Evolutionary conservation across 2,888 invertebrate species (phyloP).

Genomic region (Nymphalis polychloros): DNA sequence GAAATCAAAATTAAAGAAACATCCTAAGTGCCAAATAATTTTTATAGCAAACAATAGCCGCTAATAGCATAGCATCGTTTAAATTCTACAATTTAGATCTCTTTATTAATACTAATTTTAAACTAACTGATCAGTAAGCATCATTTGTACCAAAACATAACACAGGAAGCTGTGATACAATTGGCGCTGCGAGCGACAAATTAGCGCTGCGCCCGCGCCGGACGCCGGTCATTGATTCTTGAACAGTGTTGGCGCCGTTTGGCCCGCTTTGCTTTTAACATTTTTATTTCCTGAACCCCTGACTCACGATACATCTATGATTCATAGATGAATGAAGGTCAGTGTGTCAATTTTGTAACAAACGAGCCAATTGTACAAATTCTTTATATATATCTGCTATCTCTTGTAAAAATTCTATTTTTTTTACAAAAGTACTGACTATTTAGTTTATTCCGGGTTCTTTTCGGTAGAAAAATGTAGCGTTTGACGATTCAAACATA

Average conservation of each 20-base stretch:
- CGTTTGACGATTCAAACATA: too few relatives aligned
- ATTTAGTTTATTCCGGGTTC: too few relatives aligned
- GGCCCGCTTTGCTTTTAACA: slow-evolving; percentile 31
- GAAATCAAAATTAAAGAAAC: too few relatives aligned
- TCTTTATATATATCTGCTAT: too few relatives aligned
- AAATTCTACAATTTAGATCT: too few relatives aligned
- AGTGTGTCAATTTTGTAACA: slow-evolving; percentile 22
- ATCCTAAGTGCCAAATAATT: too few relatives aligned
- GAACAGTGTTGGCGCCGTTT: slow-evolving; percentile 63
- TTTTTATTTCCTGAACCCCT: slow-evolving; percentile 35
- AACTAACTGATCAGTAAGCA: slow-evolving; percentile 11
- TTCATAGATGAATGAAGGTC: slow-evolving; percentile 33
- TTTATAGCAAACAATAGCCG: too few relatives aligned
- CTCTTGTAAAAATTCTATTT: too few relatives aligned
- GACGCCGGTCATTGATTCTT: slow-evolving; percentile 78
- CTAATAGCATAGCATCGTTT: too few relatives aligned
- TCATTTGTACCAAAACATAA: slow-evolving; percentile 47
- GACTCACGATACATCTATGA: slow-evolving; percentile 28
- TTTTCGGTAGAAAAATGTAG: too few relatives aligned
- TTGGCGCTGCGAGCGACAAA: slow-evolving; percentile 76
- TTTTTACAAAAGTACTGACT: too few relatives aligned
- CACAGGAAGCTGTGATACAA: slow-evolving; percentile 77
- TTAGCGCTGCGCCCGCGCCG: slow-evolving; percentile 69
- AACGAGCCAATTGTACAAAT: slow-evolving; percentile 35
- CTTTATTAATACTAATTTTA: not conserved